phyloP scores from a whole-genome alignment of 2,888 invertebrate species.

The Platycnemis pennipes region DNA sequence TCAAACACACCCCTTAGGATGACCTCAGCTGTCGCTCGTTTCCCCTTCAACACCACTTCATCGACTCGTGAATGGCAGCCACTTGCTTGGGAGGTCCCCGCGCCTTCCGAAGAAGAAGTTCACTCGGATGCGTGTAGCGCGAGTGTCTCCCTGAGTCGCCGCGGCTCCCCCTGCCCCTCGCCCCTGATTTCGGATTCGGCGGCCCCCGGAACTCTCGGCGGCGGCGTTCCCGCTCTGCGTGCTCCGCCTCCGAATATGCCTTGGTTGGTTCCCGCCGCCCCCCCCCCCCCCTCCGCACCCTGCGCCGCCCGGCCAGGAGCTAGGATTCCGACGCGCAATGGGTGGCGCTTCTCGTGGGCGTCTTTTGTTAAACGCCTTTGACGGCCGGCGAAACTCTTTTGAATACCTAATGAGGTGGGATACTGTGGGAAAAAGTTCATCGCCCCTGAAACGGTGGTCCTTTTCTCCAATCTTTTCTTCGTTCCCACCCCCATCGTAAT shows the following conservation, averaged over 20 bases:
- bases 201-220: not conserved
- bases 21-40: no score
- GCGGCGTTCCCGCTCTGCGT: not conserved
- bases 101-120: no score
- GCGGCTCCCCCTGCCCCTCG: not conserved
- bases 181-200: not conserved
- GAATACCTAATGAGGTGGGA: not conserved
- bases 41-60: no score
- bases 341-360: not conserved
- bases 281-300: no score
- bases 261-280: not conserved
- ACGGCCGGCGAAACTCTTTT: not conserved
- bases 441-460: not conserved
- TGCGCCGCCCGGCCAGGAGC: not conserved
- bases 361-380: not conserved
- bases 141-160: no score
- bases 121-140: no score
- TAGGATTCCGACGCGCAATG: not conserved
- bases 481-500: not conserved
- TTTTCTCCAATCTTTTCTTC: not conserved
- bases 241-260: not conserved
- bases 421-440: not conserved
- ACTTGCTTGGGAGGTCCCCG: no score
- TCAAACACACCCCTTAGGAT: no score
- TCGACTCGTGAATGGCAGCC: no score